These are phyloP conservation scores for Helicoverpa assulta DNA, from an alignment of 2,888 invertebrate genomes.

Conservation along the genomic window DNA sequence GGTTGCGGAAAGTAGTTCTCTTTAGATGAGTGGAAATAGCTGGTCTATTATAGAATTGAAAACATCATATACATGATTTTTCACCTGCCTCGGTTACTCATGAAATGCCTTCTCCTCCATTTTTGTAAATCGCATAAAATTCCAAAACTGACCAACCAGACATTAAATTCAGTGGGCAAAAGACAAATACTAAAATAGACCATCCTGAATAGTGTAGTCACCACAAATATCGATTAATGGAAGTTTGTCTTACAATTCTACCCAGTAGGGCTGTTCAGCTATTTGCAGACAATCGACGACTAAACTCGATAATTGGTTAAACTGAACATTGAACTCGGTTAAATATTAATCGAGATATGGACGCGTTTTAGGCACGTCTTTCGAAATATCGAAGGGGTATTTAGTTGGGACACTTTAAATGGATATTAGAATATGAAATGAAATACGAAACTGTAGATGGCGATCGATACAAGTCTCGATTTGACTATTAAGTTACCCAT, in stretches of 20 bases:
- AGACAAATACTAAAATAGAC: conserved; percentile 21
- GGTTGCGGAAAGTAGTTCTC: too few relatives aligned
- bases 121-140: not conserved
- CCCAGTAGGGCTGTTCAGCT: conserved; percentile 37
- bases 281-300: conserved; percentile 39
- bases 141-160: not conserved
- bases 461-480: too few relatives aligned
- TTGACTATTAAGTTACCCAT: too few relatives aligned
- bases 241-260: conserved; percentile 52
- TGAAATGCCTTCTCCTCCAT: not conserved
- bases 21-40: too few relatives aligned
- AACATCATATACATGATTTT: too few relatives aligned
- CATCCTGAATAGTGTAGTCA: conserved; percentile 15
- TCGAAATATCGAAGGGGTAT: conserved; percentile 2
- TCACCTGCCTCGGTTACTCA: too few relatives aligned
- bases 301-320: conserved; percentile 41
- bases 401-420: not conserved
- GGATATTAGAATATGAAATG: not conserved
- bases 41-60: too few relatives aligned
- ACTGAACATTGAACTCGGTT: conserved; percentile 34
- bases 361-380: not conserved
- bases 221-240: conserved; percentile 50
- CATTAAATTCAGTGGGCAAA: not conserved
- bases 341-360: conserved; percentile 35
- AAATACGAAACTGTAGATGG: too few relatives aligned